These are phyloP conservation scores for Alethe diademata DNA, from an alignment of 2,113 vertebrate species.

Conservation along the genomic window DNA sequence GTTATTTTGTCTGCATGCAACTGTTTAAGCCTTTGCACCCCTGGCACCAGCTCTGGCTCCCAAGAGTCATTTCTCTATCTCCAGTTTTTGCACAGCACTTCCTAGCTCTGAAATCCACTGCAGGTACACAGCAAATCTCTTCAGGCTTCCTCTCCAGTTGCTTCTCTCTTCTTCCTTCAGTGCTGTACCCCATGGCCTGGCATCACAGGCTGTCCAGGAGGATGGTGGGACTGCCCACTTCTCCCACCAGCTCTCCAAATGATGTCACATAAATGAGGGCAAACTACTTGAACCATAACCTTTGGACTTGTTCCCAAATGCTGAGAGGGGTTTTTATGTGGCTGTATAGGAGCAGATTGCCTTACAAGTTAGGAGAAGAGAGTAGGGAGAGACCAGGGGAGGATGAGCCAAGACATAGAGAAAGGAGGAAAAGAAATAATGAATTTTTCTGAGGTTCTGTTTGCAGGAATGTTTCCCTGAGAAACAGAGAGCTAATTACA, in stretches of 20 bases:
- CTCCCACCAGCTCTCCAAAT: not conserved
- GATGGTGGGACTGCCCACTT: not conserved
- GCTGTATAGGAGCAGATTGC: not conserved
- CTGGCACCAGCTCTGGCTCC: not conserved
- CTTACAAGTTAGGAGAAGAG: not conserved
- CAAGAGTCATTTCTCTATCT: not conserved
- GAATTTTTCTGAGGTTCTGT: not conserved
- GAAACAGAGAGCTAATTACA: not conserved
- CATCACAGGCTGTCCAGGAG: not conserved
- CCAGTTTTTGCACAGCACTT: not conserved
- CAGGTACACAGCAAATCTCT: not conserved
- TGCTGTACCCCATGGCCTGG: fast-evolving
- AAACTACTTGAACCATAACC: not conserved
- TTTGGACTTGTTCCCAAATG: not conserved
- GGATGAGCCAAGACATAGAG: not conserved
- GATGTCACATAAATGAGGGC: fast-evolving
- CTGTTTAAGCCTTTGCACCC: not conserved
- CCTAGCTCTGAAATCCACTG: not conserved
- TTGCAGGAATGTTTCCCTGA: not conserved
- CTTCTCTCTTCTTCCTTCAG: not conserved
- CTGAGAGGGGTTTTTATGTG: not conserved
- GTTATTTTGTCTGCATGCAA: not conserved
- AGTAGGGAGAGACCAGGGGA: not conserved
- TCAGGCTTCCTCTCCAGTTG: not conserved
- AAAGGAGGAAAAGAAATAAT: not conserved